These are phyloP conservation scores for Myotis findleyi DNA, from an alignment of 2,797 vertebrate genomes.

Conservation along the genomic window DNA sequence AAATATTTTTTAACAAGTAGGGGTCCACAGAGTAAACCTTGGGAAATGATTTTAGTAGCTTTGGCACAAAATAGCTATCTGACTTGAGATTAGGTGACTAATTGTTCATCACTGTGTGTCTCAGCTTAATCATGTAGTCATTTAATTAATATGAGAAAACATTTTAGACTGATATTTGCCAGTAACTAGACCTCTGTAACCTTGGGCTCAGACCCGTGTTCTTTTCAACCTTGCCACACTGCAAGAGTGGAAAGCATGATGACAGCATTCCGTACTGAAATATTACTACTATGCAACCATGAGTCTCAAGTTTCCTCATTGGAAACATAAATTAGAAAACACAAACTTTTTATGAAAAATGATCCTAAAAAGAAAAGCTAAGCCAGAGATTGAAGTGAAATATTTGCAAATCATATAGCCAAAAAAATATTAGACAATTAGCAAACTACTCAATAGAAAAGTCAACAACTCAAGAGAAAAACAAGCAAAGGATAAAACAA, in stretches of 20 bases:
- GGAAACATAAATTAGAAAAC: conserved; percentile 39
- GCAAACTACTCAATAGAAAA: conserved; percentile 38
- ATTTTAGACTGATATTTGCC: conserved; percentile 1
- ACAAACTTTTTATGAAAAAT: conserved; percentile 11
- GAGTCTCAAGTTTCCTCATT: not conserved
- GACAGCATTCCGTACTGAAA: not conserved
- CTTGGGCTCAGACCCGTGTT: not conserved
- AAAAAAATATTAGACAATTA: conserved; percentile 14
- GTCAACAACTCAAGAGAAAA: conserved; percentile 49
- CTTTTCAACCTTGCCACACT: not conserved
- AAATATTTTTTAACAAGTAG: conserved; percentile 20
- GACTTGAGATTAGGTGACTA: not conserved
- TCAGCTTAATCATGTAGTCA: conserved; percentile 10
- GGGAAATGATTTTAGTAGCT: not conserved
- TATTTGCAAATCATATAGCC: not conserved
- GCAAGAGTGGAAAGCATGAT: not conserved
- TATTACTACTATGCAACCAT: not conserved
- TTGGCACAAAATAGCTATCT: not conserved
- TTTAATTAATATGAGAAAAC: not conserved
- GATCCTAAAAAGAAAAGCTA: conserved; percentile 33
- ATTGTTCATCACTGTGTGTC: not conserved
- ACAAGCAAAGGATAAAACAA: conserved; percentile 42
- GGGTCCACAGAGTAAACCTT: not conserved
- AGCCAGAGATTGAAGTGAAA: not conserved
- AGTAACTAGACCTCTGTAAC: not conserved